Base-by-base conservation (phyloP, 2,797 vertebrate genomes). In the Amazona finschi region DNA sequence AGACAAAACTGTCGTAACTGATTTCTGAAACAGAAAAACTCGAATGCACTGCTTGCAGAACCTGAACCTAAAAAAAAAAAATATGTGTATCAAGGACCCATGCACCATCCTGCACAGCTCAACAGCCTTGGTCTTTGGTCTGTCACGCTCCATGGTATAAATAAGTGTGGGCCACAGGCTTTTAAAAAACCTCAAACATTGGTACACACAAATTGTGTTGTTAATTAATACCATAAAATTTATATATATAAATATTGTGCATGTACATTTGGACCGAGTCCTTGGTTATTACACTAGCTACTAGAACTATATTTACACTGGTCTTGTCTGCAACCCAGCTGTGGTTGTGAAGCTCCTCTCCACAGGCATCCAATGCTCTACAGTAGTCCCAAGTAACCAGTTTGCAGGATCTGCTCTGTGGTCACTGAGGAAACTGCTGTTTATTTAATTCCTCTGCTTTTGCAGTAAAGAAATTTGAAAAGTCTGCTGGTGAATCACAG, bases 61-160 rank as follows among this genome's bases (percentile, higher is more conserved):
- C 46, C 18, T 61, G 43, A 41, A 49, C 53, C 49, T 49, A 27
- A 4, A 82, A 64, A 69, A 69, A 25, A 8, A 55, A 57, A 24
- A 24, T 24, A n/a, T 14, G 5, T 61, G 0, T 76, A 6, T 57
- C 5, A 17, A 62, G 36, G 13, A 47, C 14, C 8, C 20, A 8
- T 61, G 5, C 5, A 19, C 12, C 0, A 2, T 75, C 49, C 36
- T 55, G 22, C 31, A 28, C 15, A 52, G 36, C 57, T 72, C 27
- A 47, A 6, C 14, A 70, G 21, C 50, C 36, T 79, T 58, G 12
- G 18, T 73, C 74, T 64, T 91, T 20, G 41, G 27, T 33, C 33
- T 49, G 9, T 57, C 1, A 0, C 12, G 5, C 19, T 73, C 27
- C 0, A 1, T 55, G 15, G 25, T 69, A 38, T n/a, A 60, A 53